phyloP scores from a whole-genome alignment of 1,140 invertebrate species.

The Hesperophylax magnus region DNA sequence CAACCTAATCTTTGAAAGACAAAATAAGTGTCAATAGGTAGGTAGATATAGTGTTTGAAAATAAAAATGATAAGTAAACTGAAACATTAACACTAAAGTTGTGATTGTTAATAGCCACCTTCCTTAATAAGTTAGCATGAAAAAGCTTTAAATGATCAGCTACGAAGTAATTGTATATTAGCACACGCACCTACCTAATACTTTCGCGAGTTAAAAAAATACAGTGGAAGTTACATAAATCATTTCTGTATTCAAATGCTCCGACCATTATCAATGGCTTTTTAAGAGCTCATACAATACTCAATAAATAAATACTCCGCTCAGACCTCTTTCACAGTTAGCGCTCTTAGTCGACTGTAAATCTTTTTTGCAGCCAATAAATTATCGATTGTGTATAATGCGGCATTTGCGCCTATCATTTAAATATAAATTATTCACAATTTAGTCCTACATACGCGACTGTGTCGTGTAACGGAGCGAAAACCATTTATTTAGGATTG shows the following conservation, averaged over 20 bases:
- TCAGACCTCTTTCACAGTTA: background rate
- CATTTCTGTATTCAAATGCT: constrained; percentile 6
- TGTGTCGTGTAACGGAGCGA: background rate
- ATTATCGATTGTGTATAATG: constrained; percentile 20
- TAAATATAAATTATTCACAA: constrained; percentile 31
- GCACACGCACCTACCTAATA: background rate
- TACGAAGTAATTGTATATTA: too few species aligned
- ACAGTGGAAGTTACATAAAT: background rate
- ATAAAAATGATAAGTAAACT: too few species aligned
- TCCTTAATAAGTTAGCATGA: too few species aligned
- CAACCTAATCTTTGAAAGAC: too few species aligned
- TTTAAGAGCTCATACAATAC: constrained; percentile 1
- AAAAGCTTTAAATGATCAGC: too few species aligned
- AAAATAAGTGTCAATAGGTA: too few species aligned
- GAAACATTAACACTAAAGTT: too few species aligned
- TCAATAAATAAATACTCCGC: too few species aligned
- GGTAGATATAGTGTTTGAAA: too few species aligned
- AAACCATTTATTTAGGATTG: background rate
- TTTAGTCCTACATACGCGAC: background rate
- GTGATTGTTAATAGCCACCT: too few species aligned
- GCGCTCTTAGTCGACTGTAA: background rate
- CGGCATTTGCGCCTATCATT: constrained; percentile 27
- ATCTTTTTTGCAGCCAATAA: constrained; percentile 37
- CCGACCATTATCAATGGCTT: constrained; percentile 1
- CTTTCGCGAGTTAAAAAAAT: constrained; percentile 1